Conservation (phyloP, 35 echinoderm and acorn worm genomes). For the Ptychodera flava region DNA sequence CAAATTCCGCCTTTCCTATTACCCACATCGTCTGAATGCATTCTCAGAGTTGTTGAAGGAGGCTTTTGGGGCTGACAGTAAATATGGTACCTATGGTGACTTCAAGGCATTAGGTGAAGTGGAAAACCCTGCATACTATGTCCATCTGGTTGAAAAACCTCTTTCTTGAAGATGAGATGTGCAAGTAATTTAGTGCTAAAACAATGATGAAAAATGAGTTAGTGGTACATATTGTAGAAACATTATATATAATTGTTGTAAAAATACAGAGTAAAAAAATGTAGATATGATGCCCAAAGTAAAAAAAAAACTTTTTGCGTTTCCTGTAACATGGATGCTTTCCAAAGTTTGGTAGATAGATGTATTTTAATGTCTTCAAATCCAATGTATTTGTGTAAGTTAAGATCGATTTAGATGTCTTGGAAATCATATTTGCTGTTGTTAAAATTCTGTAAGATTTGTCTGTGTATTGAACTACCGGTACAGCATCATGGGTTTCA, state of each 20-base stretch:
- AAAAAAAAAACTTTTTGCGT: not conserved
- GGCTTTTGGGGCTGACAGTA: constrained; percentile 52
- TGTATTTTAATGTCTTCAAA: no score
- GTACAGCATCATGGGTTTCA: no score
- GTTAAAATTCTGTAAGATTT: no score
- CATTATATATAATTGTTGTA: not conserved
- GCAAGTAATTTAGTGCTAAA: no score
- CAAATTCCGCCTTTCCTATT: constrained; percentile 96
- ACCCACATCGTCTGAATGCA: constrained; percentile 89
- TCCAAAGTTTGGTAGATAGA: not conserved
- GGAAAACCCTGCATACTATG: constrained; percentile 67
- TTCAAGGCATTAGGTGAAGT: constrained; percentile 61
- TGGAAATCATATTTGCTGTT: no score
- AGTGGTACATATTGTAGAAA: no score
- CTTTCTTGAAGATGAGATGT: no score
- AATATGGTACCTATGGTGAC: constrained; percentile 65
- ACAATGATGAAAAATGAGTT: no score
- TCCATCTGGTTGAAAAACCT: constrained; percentile 85
- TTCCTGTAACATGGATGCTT: not conserved
- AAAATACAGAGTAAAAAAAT: not conserved
- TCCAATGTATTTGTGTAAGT: no score
- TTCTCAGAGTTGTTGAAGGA: constrained; percentile 95
- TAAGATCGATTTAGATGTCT: no score
- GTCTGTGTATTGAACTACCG: no score
- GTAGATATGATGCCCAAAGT: not conserved